phyloP scores from a whole-genome alignment of 2,797 vertebrate species.

The Hirundo rustica region DNA sequence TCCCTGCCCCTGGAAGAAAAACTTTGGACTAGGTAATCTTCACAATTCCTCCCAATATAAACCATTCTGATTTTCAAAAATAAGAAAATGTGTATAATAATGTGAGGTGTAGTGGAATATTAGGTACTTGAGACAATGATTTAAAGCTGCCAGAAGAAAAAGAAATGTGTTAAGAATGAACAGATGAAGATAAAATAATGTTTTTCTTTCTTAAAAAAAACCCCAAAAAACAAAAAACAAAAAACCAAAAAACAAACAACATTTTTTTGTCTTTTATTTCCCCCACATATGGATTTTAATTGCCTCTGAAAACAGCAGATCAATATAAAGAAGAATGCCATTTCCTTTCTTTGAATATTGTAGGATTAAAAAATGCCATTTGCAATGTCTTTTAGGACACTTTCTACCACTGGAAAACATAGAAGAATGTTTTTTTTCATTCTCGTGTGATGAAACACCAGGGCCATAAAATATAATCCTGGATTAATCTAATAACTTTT shows the following conservation, averaged over 20 bases:
- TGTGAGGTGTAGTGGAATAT: background rate
- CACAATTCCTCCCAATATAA: background rate
- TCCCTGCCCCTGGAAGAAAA: too few species aligned
- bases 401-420: background rate
- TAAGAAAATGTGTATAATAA: background rate
- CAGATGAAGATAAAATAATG: background rate
- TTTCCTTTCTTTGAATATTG: background rate
- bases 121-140: background rate
- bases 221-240: too few species aligned
- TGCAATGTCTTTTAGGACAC: background rate
- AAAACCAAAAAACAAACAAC: too few species aligned
- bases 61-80: background rate
- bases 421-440: background rate
- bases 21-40: background rate
- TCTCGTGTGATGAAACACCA: background rate
- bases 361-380: background rate
- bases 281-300: background rate
- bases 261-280: background rate
- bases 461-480: background rate
- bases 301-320: background rate
- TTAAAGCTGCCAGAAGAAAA: background rate
- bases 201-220: background rate
- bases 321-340: background rate
- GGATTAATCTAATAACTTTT: background rate
- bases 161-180: background rate